These are phyloP conservation scores for Yponomeuta cagnagella DNA, from an alignment of 2,888 invertebrate genomes.

Conservation along the genomic window DNA sequence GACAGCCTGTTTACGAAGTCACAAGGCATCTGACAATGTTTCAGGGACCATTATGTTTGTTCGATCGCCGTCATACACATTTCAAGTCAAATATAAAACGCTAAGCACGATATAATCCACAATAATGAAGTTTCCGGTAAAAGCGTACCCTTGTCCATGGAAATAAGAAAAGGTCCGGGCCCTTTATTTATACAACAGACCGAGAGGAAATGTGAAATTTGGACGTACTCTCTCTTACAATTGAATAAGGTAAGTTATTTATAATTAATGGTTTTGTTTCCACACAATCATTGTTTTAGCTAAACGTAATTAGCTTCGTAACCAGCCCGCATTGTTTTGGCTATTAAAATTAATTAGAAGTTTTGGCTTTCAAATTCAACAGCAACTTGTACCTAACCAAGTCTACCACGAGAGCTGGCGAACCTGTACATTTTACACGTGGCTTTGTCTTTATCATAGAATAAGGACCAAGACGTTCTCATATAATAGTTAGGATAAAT, in stretches of 20 bases:
- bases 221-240: neutral
- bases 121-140: conserved; percentile 3
- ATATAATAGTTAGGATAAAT: too few relatives aligned
- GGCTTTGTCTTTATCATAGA: too few relatives aligned
- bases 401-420: too few relatives aligned
- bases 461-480: too few relatives aligned
- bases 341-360: neutral
- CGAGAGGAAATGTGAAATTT: neutral
- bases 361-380: neutral
- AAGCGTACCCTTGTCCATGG: neutral
- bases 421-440: too few relatives aligned
- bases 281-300: neutral
- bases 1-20: neutral
- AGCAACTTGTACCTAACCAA: neutral
- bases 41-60: neutral
- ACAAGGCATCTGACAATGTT: neutral
- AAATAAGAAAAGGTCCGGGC: neutral
- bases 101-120: neutral
- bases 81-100: neutral
- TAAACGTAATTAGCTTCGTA: neutral
- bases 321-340: neutral
- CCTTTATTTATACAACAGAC: neutral
- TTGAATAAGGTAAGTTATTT: neutral
- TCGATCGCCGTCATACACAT: neutral
- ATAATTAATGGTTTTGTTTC: neutral